Conservation (phyloP, 2,888 invertebrate genomes). For the Phania funesta region DNA sequence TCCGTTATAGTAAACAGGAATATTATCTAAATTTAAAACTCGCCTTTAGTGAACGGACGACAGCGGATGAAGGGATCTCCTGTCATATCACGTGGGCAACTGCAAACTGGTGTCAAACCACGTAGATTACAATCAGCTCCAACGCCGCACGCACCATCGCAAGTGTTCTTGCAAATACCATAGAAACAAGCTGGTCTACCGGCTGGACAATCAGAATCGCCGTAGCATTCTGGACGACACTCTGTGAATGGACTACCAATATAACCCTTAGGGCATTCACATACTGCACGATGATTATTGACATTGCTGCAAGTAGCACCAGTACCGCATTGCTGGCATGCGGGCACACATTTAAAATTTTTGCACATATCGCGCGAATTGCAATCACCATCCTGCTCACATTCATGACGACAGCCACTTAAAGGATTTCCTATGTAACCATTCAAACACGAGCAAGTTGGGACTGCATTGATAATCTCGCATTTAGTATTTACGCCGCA, state of each 20-base stretch:
- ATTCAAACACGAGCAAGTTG: constrained; percentile 89
- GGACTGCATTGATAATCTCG: constrained; percentile 87
- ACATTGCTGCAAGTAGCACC: constrained; percentile 90
- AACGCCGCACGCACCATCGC: constrained; percentile 89
- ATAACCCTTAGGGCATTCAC: constrained; percentile 91
- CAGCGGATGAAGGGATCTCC: constrained; percentile 92
- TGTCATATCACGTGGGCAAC: constrained; percentile 92
- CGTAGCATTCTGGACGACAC: constrained; percentile 90
- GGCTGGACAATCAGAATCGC: constrained; percentile 89
- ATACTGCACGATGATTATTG: constrained; percentile 87
- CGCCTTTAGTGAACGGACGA: constrained; percentile 89
- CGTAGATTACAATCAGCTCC: constrained; percentile 88
- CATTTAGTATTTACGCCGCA: constrained; percentile 91
- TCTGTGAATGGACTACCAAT: constrained; percentile 88
- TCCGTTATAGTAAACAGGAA: background rate
- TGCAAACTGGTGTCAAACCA: constrained; percentile 90
- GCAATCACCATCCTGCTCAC: constrained; percentile 89
- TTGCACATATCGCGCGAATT: constrained; percentile 85
- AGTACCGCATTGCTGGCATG: constrained; percentile 89
- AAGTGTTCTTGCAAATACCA: constrained; percentile 91
- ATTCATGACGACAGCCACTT: constrained; percentile 90
- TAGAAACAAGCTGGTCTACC: constrained; percentile 90
- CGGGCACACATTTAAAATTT: constrained; percentile 87
- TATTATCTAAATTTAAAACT: constrained; percentile 66
- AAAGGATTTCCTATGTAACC: constrained; percentile 88